Conservation (phyloP, 2,888 invertebrate genomes). For the Aelia acuminata region DNA sequence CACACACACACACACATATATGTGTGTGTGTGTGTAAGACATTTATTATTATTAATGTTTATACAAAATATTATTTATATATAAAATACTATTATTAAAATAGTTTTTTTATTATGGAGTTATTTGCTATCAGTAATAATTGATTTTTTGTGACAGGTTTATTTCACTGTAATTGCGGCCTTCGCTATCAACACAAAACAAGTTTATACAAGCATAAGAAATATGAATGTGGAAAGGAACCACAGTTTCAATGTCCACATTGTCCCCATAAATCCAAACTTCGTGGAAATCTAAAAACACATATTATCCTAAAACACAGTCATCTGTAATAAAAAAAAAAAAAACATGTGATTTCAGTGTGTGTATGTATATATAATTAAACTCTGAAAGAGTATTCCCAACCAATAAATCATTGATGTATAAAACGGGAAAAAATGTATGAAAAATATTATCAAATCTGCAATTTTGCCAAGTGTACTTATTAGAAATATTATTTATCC, state of each 20-base stretch:
- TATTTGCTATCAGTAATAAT: not conserved
- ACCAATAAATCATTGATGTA: not conserved
- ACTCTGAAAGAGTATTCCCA: not conserved
- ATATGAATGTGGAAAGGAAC: conserved; percentile 68
- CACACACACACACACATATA: no score
- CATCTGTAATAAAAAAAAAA: not conserved
- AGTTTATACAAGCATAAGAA: conserved; percentile 47
- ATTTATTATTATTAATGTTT: no score
- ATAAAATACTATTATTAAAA: no score
- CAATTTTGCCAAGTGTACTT: not conserved
- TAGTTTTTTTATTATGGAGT: not conserved
- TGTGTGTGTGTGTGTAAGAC: no score
- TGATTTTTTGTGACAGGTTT: not conserved
- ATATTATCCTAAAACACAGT: conserved; percentile 21
- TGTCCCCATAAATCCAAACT: conserved; percentile 67
- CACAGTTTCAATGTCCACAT: conserved; percentile 67
- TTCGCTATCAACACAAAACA: conserved; percentile 30
- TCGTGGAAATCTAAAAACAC: conserved; percentile 64
- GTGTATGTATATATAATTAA: not conserved
- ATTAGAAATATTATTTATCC: not conserved
- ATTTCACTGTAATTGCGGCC: conserved; percentile 2
- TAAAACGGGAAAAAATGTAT: not conserved
- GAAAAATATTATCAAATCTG: not conserved
- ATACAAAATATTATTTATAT: no score
- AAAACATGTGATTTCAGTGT: not conserved